Percentiles rank a stretch among this genome's conserved stretches.
Conservation (phyloP, 2,797 vertebrate species). For the Poeciliopsis infans region DNA sequence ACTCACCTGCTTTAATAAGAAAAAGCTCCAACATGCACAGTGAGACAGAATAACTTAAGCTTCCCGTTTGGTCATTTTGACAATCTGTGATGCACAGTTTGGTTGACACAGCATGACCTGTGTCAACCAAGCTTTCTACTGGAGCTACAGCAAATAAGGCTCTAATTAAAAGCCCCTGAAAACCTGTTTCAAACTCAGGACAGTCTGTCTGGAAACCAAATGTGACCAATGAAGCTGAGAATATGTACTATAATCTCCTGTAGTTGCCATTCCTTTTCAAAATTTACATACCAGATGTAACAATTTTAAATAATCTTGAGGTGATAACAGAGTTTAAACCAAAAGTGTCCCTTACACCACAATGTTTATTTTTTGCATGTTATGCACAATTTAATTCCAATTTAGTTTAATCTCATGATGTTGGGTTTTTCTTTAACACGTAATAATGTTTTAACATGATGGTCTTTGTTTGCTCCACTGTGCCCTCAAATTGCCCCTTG, state of each 20-base stretch:
- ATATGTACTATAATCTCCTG: neutral
- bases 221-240: conserved; percentile 14
- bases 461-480: neutral
- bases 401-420: too few species aligned
- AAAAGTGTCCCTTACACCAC: neutral
- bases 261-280: neutral
- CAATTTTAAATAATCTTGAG: neutral
- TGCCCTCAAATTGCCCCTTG: neutral
- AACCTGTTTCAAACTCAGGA: conserved; percentile 28
- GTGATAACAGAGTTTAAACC: conserved; percentile 2
- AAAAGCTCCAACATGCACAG: neutral
- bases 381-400: too few species aligned
- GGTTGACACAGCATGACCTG: conserved; percentile 24
- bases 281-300: neutral
- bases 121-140: conserved; percentile 39
- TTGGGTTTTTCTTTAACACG: too few species aligned
- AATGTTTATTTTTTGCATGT: neutral
- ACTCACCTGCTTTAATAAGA: neutral
- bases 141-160: conserved; percentile 34
- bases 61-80: neutral
- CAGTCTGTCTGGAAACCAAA: conserved; percentile 20
- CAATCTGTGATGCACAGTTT: neutral
- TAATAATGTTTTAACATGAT: too few species aligned
- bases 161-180: conserved; percentile 43
- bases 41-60: neutral